Evolutionary conservation across 2,888 invertebrate genomes (phyloP).

Genomic region (Polydrusus cervinus): DNA sequence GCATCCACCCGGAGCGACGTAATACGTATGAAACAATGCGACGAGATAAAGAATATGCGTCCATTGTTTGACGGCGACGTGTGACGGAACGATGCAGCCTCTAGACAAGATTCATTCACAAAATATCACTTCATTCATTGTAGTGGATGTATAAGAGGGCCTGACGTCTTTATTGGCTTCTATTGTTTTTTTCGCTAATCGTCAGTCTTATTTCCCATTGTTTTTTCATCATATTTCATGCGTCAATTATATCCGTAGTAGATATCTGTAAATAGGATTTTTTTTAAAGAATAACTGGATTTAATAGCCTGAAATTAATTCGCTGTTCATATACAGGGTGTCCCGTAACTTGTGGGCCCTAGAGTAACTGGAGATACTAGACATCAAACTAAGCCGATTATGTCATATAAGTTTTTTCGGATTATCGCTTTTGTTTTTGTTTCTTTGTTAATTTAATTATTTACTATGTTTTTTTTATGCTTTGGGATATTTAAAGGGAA

Average conservation of each 20-base stretch:
- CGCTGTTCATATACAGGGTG: too few relatives aligned
- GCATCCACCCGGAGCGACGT: slow-evolving; percentile 10
- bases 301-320: too few relatives aligned
- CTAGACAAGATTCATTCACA: slow-evolving; percentile 42
- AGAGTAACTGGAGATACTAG: too few relatives aligned
- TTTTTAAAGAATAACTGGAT: neutral
- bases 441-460: too few relatives aligned
- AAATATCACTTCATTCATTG: slow-evolving; percentile 43
- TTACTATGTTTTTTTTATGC: too few relatives aligned
- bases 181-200: slow-evolving; percentile 38
- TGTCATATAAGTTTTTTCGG: too few relatives aligned
- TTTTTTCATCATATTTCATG: slow-evolving; percentile 4
- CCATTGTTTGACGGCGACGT: slow-evolving; percentile 41
- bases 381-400: too few relatives aligned
- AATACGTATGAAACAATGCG: slow-evolving; percentile 29
- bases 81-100: slow-evolving; percentile 29
- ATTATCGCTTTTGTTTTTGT: too few relatives aligned
- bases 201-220: slow-evolving; percentile 21
- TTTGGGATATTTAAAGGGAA: too few relatives aligned
- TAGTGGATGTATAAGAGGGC: slow-evolving; percentile 35
- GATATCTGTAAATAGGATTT: neutral
- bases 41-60: slow-evolving; percentile 47
- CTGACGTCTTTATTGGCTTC: slow-evolving; percentile 39
- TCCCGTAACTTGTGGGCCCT: too few relatives aligned
- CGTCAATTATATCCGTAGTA: neutral